phyloP scores from a whole-genome alignment of 2,888 invertebrate species.

The Falcaria lacertinaria region DNA sequence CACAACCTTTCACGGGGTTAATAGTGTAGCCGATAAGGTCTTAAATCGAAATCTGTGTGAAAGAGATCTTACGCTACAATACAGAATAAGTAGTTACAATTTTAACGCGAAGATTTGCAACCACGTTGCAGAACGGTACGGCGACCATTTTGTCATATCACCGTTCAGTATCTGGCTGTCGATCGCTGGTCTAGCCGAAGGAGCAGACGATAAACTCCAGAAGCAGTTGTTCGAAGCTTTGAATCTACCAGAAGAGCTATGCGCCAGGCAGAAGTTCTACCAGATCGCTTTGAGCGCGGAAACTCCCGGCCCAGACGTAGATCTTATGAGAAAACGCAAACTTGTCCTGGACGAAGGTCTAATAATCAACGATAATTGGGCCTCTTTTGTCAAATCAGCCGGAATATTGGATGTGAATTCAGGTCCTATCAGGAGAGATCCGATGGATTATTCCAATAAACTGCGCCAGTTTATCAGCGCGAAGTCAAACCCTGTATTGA shows the following conservation, averaged over 20 bases:
- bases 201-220: slow-evolving; percentile 17
- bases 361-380: slow-evolving; percentile 19
- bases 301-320: slow-evolving; percentile 19
- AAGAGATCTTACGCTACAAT: background rate
- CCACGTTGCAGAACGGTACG: slow-evolving; percentile 5
- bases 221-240: slow-evolving; percentile 17
- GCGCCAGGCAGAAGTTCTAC: slow-evolving; percentile 26
- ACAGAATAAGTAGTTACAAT: background rate
- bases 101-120: slow-evolving; percentile 6
- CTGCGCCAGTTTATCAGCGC: slow-evolving; percentile 7
- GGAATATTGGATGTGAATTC: slow-evolving; percentile 12
- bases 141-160: slow-evolving; percentile 27
- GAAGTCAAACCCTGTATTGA: slow-evolving; percentile 9
- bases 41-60: background rate
- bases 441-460: slow-evolving; percentile 5
- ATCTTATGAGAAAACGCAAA: slow-evolving; percentile 13
- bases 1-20: background rate
- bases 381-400: background rate
- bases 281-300: slow-evolving; percentile 25
- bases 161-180: slow-evolving; percentile 30
- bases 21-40: background rate
- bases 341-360: slow-evolving; percentile 19
- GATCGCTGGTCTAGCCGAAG: slow-evolving; percentile 30
- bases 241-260: slow-evolving; percentile 22
- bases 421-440: slow-evolving; percentile 16